Base-by-base conservation (phyloP, 2,113 vertebrate genomes). In the Eupsittula cactorum region DNA sequence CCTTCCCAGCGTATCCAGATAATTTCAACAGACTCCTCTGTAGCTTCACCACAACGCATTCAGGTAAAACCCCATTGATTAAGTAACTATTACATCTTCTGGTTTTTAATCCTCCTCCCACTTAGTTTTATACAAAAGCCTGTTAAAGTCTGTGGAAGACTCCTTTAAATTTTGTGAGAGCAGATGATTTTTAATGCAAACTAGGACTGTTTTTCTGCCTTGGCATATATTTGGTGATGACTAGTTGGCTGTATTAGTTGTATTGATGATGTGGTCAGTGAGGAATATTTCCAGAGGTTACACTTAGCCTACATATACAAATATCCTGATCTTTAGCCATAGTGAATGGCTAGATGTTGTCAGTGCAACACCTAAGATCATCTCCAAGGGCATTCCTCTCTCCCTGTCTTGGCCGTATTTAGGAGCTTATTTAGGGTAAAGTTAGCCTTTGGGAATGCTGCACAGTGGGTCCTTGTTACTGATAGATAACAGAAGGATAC, bases 1-100 rank as follows among this genome's bases (percentile, higher is more conserved):
- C 99, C 99, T 97, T 99, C 98, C 57, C 99, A 99, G 35, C 98
- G 98, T 87, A 99, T 99, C 98, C 99, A 99, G 98, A 98, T 99
- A 88, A 99, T 99, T 97, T 99, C 99, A 71, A 97, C 98, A 67
- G 99, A 99, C 92, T 98, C 99, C 68, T 98, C 98, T 35, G 98
- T 98, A 95, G 94, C 98, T 90, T 98, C 99, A 80, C 98, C 99
- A 88, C 99, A 99, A 96, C 98, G 98, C 86, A 99, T 99, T 98
- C 99, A 99, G 98, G 99, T 99, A 98, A 79, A 83, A 81, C 55
- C 73, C 39, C 13, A 24, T 67, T 80, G 6, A 46, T 74, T 47
- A 42, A 18, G 6, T 81, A 76, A 28, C 52, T 44, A 5, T 33
- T 64, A 9, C 3, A 11, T 42, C 6, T 15, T 81, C 17, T 29